Conservation (phyloP, 1,140 invertebrate species). For the Scylla paramamosain region DNA sequence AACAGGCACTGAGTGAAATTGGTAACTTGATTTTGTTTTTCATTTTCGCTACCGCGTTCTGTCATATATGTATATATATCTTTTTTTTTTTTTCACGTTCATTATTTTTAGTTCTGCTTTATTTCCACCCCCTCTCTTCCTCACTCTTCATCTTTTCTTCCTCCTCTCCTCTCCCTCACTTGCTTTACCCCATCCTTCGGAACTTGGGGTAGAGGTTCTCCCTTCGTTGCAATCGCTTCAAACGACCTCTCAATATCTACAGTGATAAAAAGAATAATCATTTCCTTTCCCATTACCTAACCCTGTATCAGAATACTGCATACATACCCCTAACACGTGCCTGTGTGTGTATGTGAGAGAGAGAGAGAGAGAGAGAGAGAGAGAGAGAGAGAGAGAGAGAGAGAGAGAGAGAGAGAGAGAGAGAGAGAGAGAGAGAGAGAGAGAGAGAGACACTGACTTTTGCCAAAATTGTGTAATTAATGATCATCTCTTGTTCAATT, state of each 20-base stretch:
- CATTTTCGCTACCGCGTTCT: no score
- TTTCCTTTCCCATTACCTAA: no score
- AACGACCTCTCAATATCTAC: background rate
- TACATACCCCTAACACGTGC: background rate
- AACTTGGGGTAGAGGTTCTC: background rate
- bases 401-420: no score
- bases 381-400: no score
- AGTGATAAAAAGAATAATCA: background rate
- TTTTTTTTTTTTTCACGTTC: no score
- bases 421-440: no score
- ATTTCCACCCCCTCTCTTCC: background rate
- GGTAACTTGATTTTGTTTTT: no score
- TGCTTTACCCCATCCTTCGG: background rate
- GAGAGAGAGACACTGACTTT: background rate
- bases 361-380: conserved; percentile 5
- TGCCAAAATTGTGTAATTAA: background rate
- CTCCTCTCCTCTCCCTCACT: background rate
- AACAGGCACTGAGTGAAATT: no score
- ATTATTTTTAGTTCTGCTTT: no score
- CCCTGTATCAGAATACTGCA: no score
- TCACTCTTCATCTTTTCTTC: background rate
- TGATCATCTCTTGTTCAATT: background rate
- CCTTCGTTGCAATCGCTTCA: background rate
- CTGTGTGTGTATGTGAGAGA: background rate
- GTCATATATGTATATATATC: no score